Conservation (phyloP, 2,113 vertebrate genomes). For the Chelonoidis abingdonii region DNA sequence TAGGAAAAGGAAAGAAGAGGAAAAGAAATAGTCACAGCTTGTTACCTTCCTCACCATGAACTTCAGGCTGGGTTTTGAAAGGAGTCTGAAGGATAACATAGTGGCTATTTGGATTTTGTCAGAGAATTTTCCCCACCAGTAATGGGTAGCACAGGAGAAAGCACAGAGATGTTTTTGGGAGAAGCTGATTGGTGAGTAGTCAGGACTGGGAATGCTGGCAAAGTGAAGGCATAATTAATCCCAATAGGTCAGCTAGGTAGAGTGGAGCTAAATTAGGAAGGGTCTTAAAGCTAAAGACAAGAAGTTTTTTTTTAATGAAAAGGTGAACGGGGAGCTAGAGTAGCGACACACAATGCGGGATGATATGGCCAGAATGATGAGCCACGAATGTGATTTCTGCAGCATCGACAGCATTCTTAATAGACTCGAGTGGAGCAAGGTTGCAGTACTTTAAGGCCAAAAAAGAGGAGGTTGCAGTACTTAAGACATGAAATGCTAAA, state of each 20-base stretch:
- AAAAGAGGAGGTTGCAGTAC: not conserved
- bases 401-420: not conserved
- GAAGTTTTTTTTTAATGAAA: not conserved
- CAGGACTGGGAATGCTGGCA: not conserved
- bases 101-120: not conserved
- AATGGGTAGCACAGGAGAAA: not conserved
- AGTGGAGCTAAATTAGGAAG: not conserved
- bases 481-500: not conserved
- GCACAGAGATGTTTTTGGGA: not conserved
- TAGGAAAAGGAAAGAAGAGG: not conserved
- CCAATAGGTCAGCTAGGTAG: not conserved
- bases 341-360: not conserved
- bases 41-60: not conserved
- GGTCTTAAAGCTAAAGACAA: not conserved
- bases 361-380: not conserved
- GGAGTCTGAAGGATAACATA: not conserved
- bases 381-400: not conserved
- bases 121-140: not conserved
- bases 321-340: not conserved
- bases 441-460: not conserved
- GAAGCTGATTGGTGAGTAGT: not conserved
- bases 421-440: not conserved
- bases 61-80: not conserved
- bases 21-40: not conserved
- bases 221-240: not conserved